Base-by-base conservation (phyloP, 2,888 invertebrate species). In the Peribatodes rhomboidaria region DNA sequence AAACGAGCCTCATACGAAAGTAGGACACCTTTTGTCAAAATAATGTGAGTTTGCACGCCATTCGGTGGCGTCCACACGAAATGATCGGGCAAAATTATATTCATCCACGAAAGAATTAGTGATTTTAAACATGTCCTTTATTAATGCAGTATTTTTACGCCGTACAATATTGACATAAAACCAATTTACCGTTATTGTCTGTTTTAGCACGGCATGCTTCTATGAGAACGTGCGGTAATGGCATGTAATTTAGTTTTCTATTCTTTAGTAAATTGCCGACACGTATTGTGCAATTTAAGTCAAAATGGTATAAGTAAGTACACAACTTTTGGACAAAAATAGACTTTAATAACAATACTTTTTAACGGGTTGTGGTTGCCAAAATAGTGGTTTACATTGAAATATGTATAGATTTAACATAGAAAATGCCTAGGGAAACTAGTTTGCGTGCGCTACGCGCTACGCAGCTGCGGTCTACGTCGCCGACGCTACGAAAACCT, bases 1-100 rank as follows among this genome's bases (percentile, higher is more conserved):
- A 64, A 79, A 76, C 62, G 64, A 61, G 66, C 71, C 68, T 75
- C 70, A 72, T 75, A 72, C 61, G 60, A 77, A 85, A 84, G 79
- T 84, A 80, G 84, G 76, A 85, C 87, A 85, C 85, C 81, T 78
- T 78, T 56, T 65, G 60, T 52, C 79, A 74, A 78, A 83, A 69
- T 81, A 80, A 83, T 75, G 78, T 69, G 69, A 66, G 64, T 73
- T 73, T 71, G 76, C 78, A 79, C 77, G 78, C 65, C 56, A 67
- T 73, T 67, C 74, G 64, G 82, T 47, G 31, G 71, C 46, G 74
- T 77, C 61, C 71, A 80, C 67, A 78, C 56, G 13, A 22, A 42
- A n/a, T 53, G n/a, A 60, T 46, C 41, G 39, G 60, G 59, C 6
- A 52, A 18, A 16, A 16, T 39, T 13, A 13, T 13, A 44, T 22